Evolutionary conservation across 2,888 invertebrate species (phyloP).

Genomic region (Ormyrus nitidulus): DNA sequence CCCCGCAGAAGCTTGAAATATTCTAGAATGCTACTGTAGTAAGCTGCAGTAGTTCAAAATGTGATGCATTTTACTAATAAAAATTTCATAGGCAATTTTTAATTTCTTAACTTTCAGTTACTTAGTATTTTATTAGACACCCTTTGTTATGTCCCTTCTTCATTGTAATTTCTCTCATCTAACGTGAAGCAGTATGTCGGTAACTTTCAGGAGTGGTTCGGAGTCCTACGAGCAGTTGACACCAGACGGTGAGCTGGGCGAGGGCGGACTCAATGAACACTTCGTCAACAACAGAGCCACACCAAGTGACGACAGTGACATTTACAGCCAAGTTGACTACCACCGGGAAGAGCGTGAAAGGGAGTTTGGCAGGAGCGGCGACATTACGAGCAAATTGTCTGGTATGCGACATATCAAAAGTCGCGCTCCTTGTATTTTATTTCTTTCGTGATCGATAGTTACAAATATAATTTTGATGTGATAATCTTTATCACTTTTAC

Average conservation of each 20-base stretch:
- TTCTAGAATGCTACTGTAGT: no score
- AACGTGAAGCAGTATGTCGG: constrained; percentile 75
- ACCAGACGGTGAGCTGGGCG: constrained; percentile 75
- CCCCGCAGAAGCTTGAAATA: no score
- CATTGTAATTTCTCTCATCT: constrained; percentile 62
- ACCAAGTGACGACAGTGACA: constrained; percentile 83
- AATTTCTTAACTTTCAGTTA: no score
- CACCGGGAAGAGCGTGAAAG: constrained; percentile 78
- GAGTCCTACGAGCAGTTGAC: constrained; percentile 80
- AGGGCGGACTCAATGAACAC: constrained; percentile 71
- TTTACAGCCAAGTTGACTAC: constrained; percentile 81
- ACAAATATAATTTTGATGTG: no score
- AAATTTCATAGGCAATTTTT: no score
- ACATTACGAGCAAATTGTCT: constrained; percentile 71
- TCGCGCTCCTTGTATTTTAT: no score
- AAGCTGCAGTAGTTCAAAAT: no score
- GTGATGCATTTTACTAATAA: no score
- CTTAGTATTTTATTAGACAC: no score
- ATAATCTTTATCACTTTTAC: no score
- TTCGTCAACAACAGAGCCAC: constrained; percentile 73
- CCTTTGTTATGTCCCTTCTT: neutral
- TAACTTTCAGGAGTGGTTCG: constrained; percentile 76
- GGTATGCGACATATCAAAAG: constrained; percentile 61
- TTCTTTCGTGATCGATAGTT: no score
- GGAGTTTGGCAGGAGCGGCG: constrained; percentile 68